Percentiles rank a stretch among this genome's conserved stretches.
Evolutionary conservation across 2,113 vertebrate species (phyloP).

Genomic region (Serinus canaria): DNA sequence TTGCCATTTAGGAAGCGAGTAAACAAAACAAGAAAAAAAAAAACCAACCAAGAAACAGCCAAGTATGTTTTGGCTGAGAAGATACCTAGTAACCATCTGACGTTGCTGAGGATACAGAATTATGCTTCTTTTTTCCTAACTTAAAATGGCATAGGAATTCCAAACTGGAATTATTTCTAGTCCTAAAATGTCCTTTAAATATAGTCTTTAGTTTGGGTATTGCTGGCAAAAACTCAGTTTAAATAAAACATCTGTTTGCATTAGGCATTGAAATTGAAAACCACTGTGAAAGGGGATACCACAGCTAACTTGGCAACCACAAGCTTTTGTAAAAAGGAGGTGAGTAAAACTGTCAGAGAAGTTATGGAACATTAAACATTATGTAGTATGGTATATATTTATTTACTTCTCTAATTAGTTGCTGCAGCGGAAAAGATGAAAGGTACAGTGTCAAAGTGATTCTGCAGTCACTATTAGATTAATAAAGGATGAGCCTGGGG

Average conservation of each 20-base stretch:
- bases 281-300: conserved; percentile 90
- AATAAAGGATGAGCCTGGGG: neutral
- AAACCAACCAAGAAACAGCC: neutral
- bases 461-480: neutral
- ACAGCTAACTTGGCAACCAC: conserved; percentile 87
- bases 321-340: conserved; percentile 93
- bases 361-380: neutral
- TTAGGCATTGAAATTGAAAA: conserved; percentile 96
- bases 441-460: neutral
- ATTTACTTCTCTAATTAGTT: neutral
- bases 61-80: neutral
- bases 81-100: neutral
- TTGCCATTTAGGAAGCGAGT: neutral
- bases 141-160: neutral
- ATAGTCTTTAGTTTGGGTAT: neutral
- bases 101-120: neutral
- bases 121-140: neutral
- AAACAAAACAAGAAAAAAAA: neutral
- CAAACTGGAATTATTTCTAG: neutral
- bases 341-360: conserved; percentile 63
- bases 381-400: neutral
- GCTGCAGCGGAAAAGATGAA: neutral
- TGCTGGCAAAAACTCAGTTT: neutral
- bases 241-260: conserved; percentile 43
- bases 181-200: neutral